Evolutionary conservation across 2,888 invertebrate species (phyloP).

Genomic region (Agrypnus murinus): DNA sequence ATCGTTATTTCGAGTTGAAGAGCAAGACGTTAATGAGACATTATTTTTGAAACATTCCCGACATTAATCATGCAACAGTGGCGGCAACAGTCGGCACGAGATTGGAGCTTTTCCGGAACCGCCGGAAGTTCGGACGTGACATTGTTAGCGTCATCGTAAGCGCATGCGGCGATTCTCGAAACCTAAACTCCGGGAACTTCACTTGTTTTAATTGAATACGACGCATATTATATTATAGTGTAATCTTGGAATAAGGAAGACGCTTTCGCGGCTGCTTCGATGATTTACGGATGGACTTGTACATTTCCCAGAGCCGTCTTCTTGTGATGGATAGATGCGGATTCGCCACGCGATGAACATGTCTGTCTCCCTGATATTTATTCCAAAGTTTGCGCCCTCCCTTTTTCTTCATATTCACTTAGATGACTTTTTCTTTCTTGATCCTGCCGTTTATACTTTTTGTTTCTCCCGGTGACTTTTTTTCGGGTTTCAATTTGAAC

Average conservation of each 20-base stretch:
- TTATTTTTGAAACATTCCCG: conserved; percentile 67
- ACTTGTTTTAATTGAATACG: conserved; percentile 51
- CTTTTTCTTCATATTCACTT: conserved; percentile 53
- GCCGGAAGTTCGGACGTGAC: conserved; percentile 54
- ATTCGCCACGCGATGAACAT: conserved; percentile 53
- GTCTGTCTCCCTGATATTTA: conserved; percentile 52
- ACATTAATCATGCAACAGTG: conserved; percentile 65
- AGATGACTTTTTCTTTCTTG: conserved; percentile 49
- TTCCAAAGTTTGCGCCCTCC: conserved; percentile 51
- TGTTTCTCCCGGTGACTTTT: conserved; percentile 47
- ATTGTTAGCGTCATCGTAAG: conserved; percentile 47
- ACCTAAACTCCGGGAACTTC: conserved; percentile 42
- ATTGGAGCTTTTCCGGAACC: conserved; percentile 51
- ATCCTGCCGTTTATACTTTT: conserved; percentile 54
- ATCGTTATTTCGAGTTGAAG: conserved; percentile 63
- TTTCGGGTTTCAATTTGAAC: conserved; percentile 44
- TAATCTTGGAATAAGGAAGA: conserved; percentile 48
- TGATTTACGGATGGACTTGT: conserved; percentile 54
- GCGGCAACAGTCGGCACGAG: conserved; percentile 54
- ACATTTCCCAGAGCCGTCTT: conserved; percentile 47
- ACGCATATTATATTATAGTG: conserved; percentile 48
- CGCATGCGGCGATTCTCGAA: conserved; percentile 46
- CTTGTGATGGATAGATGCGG: conserved; percentile 53
- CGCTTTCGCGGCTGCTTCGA: conserved; percentile 46
- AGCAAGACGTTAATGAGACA: conserved; percentile 68